Evolutionary conservation across 2,888 invertebrate species (phyloP).

Genomic region (Silvanus unidentatus): DNA sequence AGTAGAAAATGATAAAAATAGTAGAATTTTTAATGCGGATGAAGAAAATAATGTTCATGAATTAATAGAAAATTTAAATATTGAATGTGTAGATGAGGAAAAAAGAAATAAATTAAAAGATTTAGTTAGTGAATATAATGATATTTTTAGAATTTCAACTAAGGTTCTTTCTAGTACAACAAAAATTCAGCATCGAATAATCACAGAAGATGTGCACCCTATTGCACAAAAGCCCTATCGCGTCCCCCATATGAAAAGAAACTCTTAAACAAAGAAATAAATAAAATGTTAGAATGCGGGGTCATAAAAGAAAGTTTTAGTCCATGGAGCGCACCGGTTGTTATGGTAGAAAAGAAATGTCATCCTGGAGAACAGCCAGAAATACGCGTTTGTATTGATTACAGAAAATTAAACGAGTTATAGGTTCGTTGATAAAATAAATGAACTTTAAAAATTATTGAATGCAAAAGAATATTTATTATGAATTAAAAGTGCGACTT

Average conservation of each 20-base stretch:
- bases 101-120: neutral
- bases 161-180: slow-evolving; percentile 7
- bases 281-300: slow-evolving; percentile 20
- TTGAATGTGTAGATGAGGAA: neutral
- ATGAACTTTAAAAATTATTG: too few species aligned
- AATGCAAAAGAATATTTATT: too few species aligned
- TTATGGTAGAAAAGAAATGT: slow-evolving; percentile 33
- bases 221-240: slow-evolving; percentile 6
- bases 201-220: slow-evolving; percentile 6
- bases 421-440: too few species aligned
- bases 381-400: too few species aligned
- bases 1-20: too few species aligned
- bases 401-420: too few species aligned
- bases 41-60: too few species aligned
- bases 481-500: too few species aligned
- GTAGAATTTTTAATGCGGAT: too few species aligned
- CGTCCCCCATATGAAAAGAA: slow-evolving; percentile 7
- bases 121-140: slow-evolving; percentile 1
- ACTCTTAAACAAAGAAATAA: slow-evolving; percentile 12
- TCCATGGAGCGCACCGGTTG: slow-evolving; percentile 34
- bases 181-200: slow-evolving; percentile 7
- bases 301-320: slow-evolving; percentile 22
- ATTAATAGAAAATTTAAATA: neutral
- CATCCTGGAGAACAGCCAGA: slow-evolving; percentile 8
- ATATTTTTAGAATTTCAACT: slow-evolving; percentile 4